phyloP scores from a whole-genome alignment of 1,140 invertebrate species.

The Bilobella aurantiaca region DNA sequence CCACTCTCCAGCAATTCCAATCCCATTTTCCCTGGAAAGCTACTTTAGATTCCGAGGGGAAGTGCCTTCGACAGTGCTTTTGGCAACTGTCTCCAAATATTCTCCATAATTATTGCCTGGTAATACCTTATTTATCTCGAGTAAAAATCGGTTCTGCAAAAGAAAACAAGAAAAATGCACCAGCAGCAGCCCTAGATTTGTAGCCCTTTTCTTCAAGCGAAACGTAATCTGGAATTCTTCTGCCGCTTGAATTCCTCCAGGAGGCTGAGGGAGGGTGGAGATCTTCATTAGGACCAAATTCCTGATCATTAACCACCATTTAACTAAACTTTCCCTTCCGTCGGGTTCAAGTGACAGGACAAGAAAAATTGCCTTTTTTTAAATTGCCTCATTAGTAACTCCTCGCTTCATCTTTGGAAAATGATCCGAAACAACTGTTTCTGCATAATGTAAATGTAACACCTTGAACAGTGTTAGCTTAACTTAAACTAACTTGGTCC shows the following conservation, averaged over 20 bases:
- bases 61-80: too few relatives aligned
- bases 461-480: background rate
- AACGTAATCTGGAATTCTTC: too few relatives aligned
- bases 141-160: too few relatives aligned
- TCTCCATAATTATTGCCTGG: too few relatives aligned
- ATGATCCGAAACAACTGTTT: background rate
- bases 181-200: too few relatives aligned
- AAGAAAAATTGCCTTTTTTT: background rate
- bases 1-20: too few relatives aligned
- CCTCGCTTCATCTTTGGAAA: background rate
- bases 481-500: background rate
- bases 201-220: too few relatives aligned
- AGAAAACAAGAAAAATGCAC: too few relatives aligned
- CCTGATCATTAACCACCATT: background rate
- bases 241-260: slow-evolving; percentile 25
- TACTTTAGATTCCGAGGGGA: too few relatives aligned
- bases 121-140: too few relatives aligned
- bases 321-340: background rate
- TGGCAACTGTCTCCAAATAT: too few relatives aligned
- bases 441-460: background rate
- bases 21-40: too few relatives aligned
- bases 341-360: background rate
- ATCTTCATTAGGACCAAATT: background rate
- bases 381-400: slow-evolving; percentile 1
- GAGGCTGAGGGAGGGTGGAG: slow-evolving; percentile 11